phyloP scores from a whole-genome alignment of 2,888 invertebrate species.

The Hirudinaria manillensis region DNA sequence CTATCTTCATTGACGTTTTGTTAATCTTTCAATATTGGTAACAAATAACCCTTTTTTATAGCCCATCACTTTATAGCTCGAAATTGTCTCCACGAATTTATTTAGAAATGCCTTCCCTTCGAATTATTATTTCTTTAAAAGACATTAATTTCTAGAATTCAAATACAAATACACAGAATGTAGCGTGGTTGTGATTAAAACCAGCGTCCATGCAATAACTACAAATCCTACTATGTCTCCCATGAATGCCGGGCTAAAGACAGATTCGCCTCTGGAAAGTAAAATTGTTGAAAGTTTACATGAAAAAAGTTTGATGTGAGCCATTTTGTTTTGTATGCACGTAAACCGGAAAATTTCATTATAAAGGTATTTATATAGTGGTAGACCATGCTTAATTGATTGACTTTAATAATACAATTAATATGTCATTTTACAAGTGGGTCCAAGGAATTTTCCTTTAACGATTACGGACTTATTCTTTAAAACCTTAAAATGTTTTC shows the following conservation, averaged over 20 bases:
- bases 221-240: constrained; percentile 15
- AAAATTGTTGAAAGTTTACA: not conserved
- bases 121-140: not conserved
- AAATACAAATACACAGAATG: constrained; percentile 23
- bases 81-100: too few relatives aligned
- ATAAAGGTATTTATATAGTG: too few relatives aligned
- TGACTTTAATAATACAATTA: too few relatives aligned
- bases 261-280: not conserved
- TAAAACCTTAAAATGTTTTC: too few relatives aligned
- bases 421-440: too few relatives aligned
- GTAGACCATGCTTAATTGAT: too few relatives aligned
- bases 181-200: constrained; percentile 9
- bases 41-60: not conserved
- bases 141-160: not conserved
- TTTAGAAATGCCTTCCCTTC: not conserved
- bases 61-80: too few relatives aligned
- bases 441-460: too few relatives aligned
- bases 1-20: constrained; percentile 13
- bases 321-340: not conserved
- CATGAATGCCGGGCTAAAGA: constrained; percentile 19
- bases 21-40: not conserved
- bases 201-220: constrained; percentile 20
- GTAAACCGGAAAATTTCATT: not conserved
- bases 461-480: too few relatives aligned
- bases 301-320: not conserved